Percentiles rank a stretch among this genome's conserved stretches.
phyloP scores from a whole-genome alignment of 1,140 invertebrate species.

The Cydia amplana region DNA sequence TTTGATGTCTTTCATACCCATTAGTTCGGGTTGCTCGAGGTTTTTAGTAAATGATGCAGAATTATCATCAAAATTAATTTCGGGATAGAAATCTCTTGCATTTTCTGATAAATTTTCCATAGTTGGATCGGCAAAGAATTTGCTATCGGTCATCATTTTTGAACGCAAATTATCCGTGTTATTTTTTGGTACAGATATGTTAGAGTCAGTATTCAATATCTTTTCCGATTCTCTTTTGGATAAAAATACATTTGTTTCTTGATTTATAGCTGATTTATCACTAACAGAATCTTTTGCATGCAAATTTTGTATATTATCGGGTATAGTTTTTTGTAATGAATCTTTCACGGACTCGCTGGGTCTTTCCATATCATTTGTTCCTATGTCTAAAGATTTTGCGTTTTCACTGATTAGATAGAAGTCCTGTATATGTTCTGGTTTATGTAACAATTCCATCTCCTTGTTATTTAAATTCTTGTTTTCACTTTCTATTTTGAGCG shows the following conservation, averaged over 20 bases:
- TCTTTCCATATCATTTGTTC: not conserved
- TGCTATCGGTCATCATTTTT: not conserved
- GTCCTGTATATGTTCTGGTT: not conserved
- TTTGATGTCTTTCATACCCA: not conserved
- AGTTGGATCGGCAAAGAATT: not conserved
- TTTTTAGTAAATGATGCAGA: not conserved
- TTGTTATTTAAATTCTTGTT: not conserved
- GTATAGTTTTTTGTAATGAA: not conserved
- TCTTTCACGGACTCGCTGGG: not conserved
- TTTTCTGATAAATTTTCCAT: not conserved
- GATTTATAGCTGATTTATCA: not conserved
- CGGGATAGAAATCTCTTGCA: not conserved
- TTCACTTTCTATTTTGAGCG: not conserved
- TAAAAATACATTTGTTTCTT: not conserved
- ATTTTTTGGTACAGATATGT: not conserved
- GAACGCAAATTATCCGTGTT: not conserved
- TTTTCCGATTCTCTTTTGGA: not conserved
- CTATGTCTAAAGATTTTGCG: not conserved
- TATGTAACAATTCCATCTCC: not conserved
- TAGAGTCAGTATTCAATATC: not conserved
- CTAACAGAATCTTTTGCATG: not conserved
- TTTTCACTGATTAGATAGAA: not conserved
- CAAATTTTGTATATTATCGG: not conserved
- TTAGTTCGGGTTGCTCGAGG: not conserved
- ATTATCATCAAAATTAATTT: not conserved